Evolutionary conservation across 2,888 invertebrate genomes (phyloP), one percentile per base, ranked within the genome.

Genomic region (Ornithoptera priamus): DNA sequence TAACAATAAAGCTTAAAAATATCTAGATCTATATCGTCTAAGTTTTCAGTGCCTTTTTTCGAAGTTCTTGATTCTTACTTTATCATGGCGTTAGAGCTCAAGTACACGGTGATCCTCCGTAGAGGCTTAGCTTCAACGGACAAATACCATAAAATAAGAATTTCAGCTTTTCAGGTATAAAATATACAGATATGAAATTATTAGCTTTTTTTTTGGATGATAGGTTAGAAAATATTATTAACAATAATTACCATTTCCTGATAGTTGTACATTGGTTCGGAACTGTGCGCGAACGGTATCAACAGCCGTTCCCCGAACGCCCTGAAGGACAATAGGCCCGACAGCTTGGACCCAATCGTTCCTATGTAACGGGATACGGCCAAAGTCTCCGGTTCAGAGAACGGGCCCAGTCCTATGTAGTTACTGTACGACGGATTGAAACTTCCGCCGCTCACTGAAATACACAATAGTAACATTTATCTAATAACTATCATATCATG

Each of bases 271-370:
- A 93, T 81, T 0, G 83, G 85, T 0, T 80, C 82, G 0, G 80
- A 81, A 0, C 85, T 81, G 67, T 94, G 93, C 0, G 95, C 95
- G 74, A 93, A 94, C 0, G 95, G 95, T 20, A 94, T 86, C 10
- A 95, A 78, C 24, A 95, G 78, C 15, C 89, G 87, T 75, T 95
- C 95, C 0, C 95, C 94, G 78, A 94, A 95, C 0, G 94, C 93
- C 76, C 95, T 94, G 75, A 95, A 93, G 0, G 94, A 93, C 1
- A 96, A 77, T 76, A 94, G 94, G 0, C 94, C 90, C 8, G 82
- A 82, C 0, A 94, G 79, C n/a, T 85, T 84, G 1, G 85, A 78
- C 50, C 85, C 77, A n/a, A 93, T 84, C 12, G 75, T 78, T 8
- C 83, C 83, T 0, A 94, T 82, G 73, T 89, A 94, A 0, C 84